Evolutionary conservation across 1,140 invertebrate species (phyloP).

Genomic region (Meloidogyne floridensis): DNA sequence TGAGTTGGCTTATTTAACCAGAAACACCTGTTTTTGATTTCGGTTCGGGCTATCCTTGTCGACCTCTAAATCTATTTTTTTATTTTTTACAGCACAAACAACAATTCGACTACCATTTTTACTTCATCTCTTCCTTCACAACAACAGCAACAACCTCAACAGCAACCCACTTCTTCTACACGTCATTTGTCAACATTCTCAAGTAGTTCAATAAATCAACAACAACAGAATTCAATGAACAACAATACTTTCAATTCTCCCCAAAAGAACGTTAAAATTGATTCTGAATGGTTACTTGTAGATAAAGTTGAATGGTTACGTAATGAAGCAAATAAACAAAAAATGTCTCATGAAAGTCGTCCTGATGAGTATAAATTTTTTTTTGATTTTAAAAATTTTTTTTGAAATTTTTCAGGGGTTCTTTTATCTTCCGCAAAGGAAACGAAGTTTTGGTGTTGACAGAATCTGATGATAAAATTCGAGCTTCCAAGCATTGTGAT

Average conservation of each 20-base stretch:
- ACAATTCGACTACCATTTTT: too few relatives aligned
- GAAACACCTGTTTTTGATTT: too few relatives aligned
- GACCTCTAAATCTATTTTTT: too few relatives aligned
- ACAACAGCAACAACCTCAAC: neutral
- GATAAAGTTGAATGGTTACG: constrained; percentile 21
- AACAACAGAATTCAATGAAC: neutral
- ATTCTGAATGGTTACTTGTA: neutral
- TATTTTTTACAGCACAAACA: too few relatives aligned
- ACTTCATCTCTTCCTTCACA: neutral
- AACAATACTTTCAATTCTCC: neutral
- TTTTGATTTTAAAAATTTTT: neutral
- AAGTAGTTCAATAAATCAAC: neutral
- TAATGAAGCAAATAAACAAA: constrained; percentile 13
- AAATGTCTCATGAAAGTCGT: constrained; percentile 24
- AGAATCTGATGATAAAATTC: constrained; percentile 25
- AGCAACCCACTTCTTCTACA: neutral
- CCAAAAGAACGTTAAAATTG: neutral
- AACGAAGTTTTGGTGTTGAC: constrained; percentile 21
- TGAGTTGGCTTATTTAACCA: too few relatives aligned
- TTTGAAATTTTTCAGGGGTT: constrained; percentile 11
- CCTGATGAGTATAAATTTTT: constrained; percentile 16
- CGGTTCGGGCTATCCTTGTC: too few relatives aligned
- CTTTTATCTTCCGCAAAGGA: constrained; percentile 19
- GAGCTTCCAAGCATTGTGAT: neutral
- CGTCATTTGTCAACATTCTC: neutral